Percentiles rank a stretch among this genome's conserved stretches.
Conservation (phyloP, 2,888 invertebrate genomes). For the Trichopoda pennipes region DNA sequence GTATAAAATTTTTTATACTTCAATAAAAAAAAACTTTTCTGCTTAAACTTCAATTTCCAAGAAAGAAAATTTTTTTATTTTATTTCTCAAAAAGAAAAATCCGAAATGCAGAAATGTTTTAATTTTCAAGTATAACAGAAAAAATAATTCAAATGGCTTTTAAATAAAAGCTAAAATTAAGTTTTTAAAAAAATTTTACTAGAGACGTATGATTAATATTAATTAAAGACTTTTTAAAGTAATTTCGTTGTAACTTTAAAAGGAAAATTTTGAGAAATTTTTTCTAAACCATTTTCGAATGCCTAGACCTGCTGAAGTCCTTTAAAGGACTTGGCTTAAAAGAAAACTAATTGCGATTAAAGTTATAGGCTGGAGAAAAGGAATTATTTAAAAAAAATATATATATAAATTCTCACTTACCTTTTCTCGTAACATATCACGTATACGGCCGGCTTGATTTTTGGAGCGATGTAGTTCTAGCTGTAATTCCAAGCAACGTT, state of each 20-base stretch:
- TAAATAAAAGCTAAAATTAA: background rate
- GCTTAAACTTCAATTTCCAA: background rate
- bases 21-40: background rate
- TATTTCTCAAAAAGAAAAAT: background rate
- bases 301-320: background rate
- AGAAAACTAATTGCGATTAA: background rate
- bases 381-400: background rate
- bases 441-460: slow-evolving; percentile 91
- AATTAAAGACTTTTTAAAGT: background rate
- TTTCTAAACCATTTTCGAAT: background rate
- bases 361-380: background rate
- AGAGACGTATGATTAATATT: slow-evolving; percentile 27
- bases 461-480: slow-evolving; percentile 92
- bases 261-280: background rate
- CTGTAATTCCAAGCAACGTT: slow-evolving; percentile 92
- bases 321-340: background rate
- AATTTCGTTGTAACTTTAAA: background rate
- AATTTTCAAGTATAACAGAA: background rate
- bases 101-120: background rate
- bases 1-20: too few species aligned
- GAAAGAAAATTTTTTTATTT: background rate
- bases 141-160: background rate
- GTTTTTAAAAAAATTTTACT: background rate
- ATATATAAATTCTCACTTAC: slow-evolving; percentile 82
- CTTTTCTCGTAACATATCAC: slow-evolving; percentile 95